These are phyloP conservation scores for Betta splendens DNA, from an alignment of 2,797 vertebrate genomes.

Conservation along the genomic window DNA sequence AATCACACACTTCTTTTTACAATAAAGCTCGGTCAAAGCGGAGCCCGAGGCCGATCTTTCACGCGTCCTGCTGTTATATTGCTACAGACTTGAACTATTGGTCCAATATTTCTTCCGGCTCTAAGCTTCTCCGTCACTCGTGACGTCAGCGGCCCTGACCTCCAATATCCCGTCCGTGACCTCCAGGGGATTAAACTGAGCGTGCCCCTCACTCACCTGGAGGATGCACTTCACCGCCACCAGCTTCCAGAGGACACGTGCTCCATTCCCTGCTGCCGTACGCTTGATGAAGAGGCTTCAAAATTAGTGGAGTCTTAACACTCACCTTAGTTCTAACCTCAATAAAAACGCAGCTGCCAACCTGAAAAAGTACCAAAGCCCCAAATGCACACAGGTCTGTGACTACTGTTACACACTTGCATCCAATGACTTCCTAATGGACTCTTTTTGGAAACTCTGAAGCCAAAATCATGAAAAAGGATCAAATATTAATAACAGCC, in stretches of 20 bases:
- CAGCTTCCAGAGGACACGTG: not conserved
- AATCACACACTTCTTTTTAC: not conserved
- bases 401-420: not conserved
- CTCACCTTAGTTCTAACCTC: not conserved
- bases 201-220: slow-evolving; percentile 8
- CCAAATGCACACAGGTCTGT: too few relatives aligned
- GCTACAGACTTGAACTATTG: not conserved
- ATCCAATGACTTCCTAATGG: not conserved
- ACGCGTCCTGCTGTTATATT: not conserved
- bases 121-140: not conserved
- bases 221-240: slow-evolving; percentile 1
- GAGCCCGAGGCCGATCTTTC: not conserved
- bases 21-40: not conserved
- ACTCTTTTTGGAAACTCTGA: not conserved
- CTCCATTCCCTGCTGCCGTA: not conserved
- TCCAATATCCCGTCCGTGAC: not conserved
- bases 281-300: not conserved
- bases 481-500: not conserved
- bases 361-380: too few relatives aligned
- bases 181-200: not conserved
- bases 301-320: not conserved
- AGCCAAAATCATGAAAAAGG: not conserved
- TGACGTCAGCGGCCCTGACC: not conserved
- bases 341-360: too few relatives aligned
- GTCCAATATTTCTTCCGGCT: not conserved